These are phyloP conservation scores for Dicrurus megarhynchus DNA, from an alignment of 2,113 vertebrate species.

Conservation along the genomic window DNA sequence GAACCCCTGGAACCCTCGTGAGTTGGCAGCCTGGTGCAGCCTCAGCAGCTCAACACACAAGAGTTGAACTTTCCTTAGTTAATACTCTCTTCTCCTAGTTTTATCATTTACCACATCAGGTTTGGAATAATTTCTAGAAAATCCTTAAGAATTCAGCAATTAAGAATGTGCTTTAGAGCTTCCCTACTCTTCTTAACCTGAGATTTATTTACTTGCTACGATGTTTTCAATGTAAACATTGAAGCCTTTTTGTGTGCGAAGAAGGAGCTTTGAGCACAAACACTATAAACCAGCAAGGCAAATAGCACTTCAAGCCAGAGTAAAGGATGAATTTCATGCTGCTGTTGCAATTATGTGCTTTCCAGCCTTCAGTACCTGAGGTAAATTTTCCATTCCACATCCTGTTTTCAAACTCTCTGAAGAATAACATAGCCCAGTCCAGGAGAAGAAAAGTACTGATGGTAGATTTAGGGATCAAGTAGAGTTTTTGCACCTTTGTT, in stretches of 20 bases:
- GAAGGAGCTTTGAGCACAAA: not conserved
- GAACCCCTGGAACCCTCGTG: fast-evolving
- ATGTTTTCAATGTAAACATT: not conserved
- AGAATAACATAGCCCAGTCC: not conserved
- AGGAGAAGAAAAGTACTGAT: not conserved
- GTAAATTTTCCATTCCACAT: not conserved
- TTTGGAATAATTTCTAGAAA: not conserved
- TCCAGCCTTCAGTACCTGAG: not conserved
- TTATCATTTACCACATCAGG: not conserved
- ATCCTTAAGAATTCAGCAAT: not conserved
- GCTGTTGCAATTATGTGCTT: not conserved
- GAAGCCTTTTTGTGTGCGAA: not conserved
- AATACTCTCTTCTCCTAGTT: not conserved
- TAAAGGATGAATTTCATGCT: not conserved
- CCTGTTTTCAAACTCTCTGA: not conserved
- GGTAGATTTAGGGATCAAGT: not conserved
- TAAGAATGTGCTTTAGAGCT: not conserved
- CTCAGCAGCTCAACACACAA: not conserved
- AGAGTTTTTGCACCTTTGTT: not conserved
- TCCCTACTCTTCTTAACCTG: not conserved
- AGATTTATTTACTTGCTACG: not conserved
- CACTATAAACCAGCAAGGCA: not conserved
- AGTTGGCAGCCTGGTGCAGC: not conserved
- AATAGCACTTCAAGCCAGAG: not conserved
- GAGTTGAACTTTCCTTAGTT: not conserved